Conservation (phyloP, 35 echinoderm and acorn worm species). For the Antedon bifida region DNA sequence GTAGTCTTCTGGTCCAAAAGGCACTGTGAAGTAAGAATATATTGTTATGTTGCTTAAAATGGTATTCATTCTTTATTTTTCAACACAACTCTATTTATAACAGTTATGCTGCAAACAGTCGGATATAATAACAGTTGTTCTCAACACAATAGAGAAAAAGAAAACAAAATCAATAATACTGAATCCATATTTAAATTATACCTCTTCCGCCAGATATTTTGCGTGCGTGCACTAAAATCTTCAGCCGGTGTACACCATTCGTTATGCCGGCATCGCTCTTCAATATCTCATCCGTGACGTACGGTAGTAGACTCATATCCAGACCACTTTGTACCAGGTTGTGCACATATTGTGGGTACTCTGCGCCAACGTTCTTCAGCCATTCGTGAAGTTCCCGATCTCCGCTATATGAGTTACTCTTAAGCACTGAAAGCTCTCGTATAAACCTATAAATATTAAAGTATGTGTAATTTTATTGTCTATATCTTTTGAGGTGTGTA, state of each 20-base stretch:
- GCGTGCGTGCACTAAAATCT: conserved; percentile 24
- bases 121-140: no score
- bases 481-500: neutral
- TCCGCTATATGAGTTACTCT: conserved; percentile 63
- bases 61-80: neutral
- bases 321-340: conserved; percentile 93
- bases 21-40: neutral
- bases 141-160: no score
- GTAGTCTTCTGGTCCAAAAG: conserved; percentile 30
- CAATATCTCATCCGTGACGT: conserved; percentile 62
- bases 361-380: conserved; percentile 77
- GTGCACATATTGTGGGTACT: conserved; percentile 88
- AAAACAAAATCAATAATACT: no score
- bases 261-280: conserved; percentile 72
- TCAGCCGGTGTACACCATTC: conserved; percentile 92
- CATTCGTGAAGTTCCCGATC: conserved; percentile 77
- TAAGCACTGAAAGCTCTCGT: conserved; percentile 58
- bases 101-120: no score
- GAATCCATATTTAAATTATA: no score
- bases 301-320: conserved; percentile 65
- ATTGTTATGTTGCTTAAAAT: no score
- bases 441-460: conserved; percentile 47
- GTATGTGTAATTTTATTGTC: neutral
- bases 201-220: conserved; percentile 41
- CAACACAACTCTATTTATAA: no score